A percentile compares a stretch with the other conserved stretches of the same genome.
phyloP scores from a whole-genome alignment of 1,140 invertebrate genomes.

The Plodia interpunctella region DNA sequence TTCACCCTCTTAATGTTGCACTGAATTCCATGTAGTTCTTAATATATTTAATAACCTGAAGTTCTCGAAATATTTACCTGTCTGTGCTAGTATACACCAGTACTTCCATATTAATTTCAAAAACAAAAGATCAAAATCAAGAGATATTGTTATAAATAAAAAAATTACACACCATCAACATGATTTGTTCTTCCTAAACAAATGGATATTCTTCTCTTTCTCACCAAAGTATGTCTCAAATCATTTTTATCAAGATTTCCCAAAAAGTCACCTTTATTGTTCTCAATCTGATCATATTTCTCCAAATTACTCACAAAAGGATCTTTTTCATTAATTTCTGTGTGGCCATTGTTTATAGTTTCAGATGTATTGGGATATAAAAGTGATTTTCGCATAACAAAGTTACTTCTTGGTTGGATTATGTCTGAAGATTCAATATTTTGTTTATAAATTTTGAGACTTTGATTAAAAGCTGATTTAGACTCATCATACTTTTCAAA shows the following conservation, averaged over 20 bases:
- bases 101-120: no score
- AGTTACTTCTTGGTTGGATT: background rate
- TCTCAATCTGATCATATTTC: background rate
- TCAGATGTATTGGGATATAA: background rate
- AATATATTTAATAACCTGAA: no score
- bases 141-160: no score
- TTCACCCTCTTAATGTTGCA: no score
- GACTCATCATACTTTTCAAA: background rate
- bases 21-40: no score
- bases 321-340: background rate
- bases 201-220: slow-evolving; percentile 23
- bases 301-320: background rate
- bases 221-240: slow-evolving; percentile 29
- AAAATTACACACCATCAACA: background rate
- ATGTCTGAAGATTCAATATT: background rate
- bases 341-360: background rate
- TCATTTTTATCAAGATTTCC: slow-evolving; percentile 25
- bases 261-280: background rate
- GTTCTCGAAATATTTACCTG: no score
- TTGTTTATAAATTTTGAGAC: background rate
- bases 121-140: no score
- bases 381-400: background rate
- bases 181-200: background rate
- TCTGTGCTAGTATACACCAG: no score
- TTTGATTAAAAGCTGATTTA: background rate